These are phyloP conservation scores for Malurus leucopterus DNA, from an alignment of 2,797 vertebrate species.

Conservation along the genomic window DNA sequence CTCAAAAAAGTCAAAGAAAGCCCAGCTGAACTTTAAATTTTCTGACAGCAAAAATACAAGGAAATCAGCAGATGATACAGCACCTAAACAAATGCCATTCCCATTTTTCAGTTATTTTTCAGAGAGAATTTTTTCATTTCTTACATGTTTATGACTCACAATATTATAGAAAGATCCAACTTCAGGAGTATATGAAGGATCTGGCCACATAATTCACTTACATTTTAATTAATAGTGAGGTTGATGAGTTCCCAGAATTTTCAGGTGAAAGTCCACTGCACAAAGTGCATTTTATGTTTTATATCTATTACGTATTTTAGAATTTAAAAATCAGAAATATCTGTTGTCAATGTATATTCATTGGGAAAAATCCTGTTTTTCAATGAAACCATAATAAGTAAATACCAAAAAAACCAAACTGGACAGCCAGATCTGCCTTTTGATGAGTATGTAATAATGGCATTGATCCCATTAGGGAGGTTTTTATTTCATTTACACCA, in stretches of 20 bases:
- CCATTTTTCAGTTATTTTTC: not conserved
- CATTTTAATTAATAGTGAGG: not conserved
- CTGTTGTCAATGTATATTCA: not conserved
- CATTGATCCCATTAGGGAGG: not conserved
- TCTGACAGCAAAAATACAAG: not conserved
- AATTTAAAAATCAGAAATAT: not conserved
- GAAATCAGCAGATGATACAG: not conserved
- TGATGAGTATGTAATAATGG: accelerated
- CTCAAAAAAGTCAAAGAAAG: not conserved
- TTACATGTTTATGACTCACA: not conserved
- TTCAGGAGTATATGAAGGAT: not conserved
- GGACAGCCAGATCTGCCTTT: not conserved
- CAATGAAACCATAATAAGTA: not conserved
- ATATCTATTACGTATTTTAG: not conserved
- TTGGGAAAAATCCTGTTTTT: not conserved
- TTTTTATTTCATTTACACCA: not conserved
- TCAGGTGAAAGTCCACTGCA: not conserved
- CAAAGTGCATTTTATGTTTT: not conserved
- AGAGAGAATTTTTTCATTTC: not conserved
- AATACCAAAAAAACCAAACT: not conserved
- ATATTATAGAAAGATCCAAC: not conserved
- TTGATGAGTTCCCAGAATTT: not conserved
- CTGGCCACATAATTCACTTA: not conserved
- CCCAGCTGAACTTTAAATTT: not conserved
- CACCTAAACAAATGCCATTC: not conserved